phyloP scores from a whole-genome alignment of 2,113 vertebrate genomes.

The Sula dactylatra region DNA sequence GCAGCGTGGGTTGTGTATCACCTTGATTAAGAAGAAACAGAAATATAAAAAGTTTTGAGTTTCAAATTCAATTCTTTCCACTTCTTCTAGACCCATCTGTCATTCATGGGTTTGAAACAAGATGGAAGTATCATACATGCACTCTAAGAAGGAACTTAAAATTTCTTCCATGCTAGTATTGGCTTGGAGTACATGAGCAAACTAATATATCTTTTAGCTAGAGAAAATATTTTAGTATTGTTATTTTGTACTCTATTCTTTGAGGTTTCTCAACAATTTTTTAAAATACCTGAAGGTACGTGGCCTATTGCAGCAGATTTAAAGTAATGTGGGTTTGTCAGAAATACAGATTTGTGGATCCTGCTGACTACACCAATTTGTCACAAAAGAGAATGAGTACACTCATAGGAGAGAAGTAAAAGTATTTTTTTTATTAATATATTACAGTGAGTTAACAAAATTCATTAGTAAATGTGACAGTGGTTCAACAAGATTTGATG shows the following conservation, averaged over 20 bases:
- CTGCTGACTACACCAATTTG: no score
- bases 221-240: no score
- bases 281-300: not conserved
- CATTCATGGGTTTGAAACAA: not conserved
- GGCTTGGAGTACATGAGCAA: not conserved
- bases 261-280: not conserved
- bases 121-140: not conserved
- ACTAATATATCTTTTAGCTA: not conserved
- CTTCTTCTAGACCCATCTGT: not conserved
- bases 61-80: not conserved
- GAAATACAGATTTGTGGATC: no score
- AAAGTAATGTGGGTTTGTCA: not conserved
- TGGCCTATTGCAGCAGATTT: not conserved
- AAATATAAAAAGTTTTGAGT: not conserved
- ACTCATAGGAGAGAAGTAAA: no score
- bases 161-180: not conserved
- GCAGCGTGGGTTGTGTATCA: not conserved
- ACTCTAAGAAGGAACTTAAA: not conserved
- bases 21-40: not conserved
- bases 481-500: no score
- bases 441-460: no score
- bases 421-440: no score
- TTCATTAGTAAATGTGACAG: no score
- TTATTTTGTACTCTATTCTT: not conserved
- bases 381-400: no score